Evolutionary conservation across 1,140 invertebrate genomes (phyloP), one percentile per base, ranked within the genome.

Genomic region (Bombus cullumanus): DNA sequence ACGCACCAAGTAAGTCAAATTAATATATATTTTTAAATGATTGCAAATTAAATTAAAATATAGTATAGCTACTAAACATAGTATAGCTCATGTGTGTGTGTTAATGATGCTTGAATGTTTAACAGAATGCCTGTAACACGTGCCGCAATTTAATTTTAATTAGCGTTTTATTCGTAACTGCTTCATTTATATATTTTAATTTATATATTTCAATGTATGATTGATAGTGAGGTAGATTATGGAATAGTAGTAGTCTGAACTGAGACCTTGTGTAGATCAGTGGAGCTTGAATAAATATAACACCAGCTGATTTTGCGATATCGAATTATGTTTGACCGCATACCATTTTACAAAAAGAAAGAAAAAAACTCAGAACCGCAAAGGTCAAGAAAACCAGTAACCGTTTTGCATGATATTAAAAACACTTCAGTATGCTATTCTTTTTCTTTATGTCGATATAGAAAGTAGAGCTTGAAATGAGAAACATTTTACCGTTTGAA

Each of bases 1-100:
- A 94, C 25, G 88, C 90, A 37, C 75, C 90, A 87, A 95, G 95
- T 95, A 87, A 95, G 95, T 95, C 68, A 28, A 64, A 88, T 84
- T 81, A 57, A 75, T 43, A 31, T 88, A 18, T 22, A 12, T 74
- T 66, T 76, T 76, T 81, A 1, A 34, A 79, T 3, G 41, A 74
- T 43, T 25, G 28, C 28, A 37, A 43, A 87, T 79, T 43, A 69
- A 47, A 74, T 82, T 66, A 53, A 75, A n/a, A 34, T 53, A 10
- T 18, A 25, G 31, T 9, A n/a, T 18, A 43, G n/a, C n/a, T n/a
- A n/a, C n/a, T n/a, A n/a, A n/a, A n/a, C n/a, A n/a, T n/a, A n/a
- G n/a, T n/a, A n/a, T n/a, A n/a, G n/a, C n/a, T 71, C 31, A 8
- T 66, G 2, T 15, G 31, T 18, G 13, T 34, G 15, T 34, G 31